Percentiles rank a stretch among this genome's conserved stretches.
Evolutionary conservation across 2,797 vertebrate species (phyloP).

Genomic region (Nasua narica): DNA sequence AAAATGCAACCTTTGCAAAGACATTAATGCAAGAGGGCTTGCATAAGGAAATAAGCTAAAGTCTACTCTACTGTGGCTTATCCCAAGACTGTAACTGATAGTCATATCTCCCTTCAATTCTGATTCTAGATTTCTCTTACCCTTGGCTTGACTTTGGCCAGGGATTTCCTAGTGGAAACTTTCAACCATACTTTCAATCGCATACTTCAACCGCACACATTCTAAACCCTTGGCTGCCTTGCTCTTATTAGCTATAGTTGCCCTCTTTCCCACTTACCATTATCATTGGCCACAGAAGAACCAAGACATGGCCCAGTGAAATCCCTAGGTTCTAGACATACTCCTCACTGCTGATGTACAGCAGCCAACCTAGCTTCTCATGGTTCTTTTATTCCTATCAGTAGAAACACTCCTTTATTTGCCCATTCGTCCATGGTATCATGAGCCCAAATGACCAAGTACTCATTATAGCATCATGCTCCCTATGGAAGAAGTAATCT

Average conservation of each 20-base stretch:
- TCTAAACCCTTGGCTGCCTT: not conserved
- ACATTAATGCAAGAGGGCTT: not conserved
- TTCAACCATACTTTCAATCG: no score
- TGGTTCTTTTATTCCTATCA: not conserved
- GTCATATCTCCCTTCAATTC: not conserved
- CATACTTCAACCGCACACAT: no score
- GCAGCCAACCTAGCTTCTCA: not conserved
- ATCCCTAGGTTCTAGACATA: not conserved
- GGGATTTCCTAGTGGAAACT: not conserved
- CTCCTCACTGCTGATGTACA: not conserved
- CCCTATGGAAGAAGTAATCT: not conserved
- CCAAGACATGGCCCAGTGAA: not conserved
- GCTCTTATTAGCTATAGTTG: not conserved
- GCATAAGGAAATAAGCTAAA: not conserved
- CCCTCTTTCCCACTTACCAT: not conserved
- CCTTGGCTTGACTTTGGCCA: not conserved
- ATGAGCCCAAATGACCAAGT: not conserved
- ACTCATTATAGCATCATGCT: not conserved
- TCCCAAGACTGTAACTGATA: not conserved
- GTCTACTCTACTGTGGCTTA: not conserved
- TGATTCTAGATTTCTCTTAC: not conserved
- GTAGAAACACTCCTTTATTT: not conserved
- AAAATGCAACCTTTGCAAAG: not conserved
- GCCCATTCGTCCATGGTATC: not conserved
- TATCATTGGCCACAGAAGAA: not conserved